Conservation (phyloP, 2,888 invertebrate genomes). For the Hirudinaria manillensis region DNA sequence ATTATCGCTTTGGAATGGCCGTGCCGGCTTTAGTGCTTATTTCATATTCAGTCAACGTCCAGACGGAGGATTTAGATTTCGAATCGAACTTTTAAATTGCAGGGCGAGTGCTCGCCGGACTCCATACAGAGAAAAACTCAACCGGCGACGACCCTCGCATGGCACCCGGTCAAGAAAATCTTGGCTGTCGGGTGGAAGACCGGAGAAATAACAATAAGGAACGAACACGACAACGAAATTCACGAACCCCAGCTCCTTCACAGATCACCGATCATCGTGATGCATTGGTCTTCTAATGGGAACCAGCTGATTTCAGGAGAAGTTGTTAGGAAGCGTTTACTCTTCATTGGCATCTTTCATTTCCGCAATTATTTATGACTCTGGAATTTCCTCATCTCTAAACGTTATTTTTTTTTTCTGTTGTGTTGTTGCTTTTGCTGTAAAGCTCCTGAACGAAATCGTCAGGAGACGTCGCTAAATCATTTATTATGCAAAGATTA, state of each 20-base stretch:
- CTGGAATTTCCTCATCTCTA: neutral
- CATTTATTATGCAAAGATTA: too few species aligned
- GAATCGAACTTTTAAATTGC: conserved; percentile 27
- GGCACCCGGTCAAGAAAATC: conserved; percentile 80
- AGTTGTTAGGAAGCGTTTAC: conserved; percentile 57
- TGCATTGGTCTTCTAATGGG: conserved; percentile 71
- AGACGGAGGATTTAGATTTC: neutral
- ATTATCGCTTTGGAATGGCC: neutral
- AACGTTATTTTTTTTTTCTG: neutral
- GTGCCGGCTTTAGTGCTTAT: neutral
- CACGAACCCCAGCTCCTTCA: conserved; percentile 61
- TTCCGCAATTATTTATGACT: neutral
- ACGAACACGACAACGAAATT: conserved; percentile 57
- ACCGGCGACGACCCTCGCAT: conserved; percentile 55
- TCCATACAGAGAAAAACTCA: conserved; percentile 45
- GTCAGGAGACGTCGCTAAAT: too few species aligned
- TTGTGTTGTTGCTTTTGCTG: neutral
- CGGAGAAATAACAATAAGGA: conserved; percentile 80
- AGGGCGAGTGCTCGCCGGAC: conserved; percentile 49
- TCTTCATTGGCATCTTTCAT: neutral
- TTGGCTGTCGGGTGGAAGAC: conserved; percentile 85
- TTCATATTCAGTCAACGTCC: neutral
- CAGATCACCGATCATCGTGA: conserved; percentile 58
- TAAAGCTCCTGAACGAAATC: too few species aligned
- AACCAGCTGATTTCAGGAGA: conserved; percentile 80